A percentile compares a stretch with the other conserved stretches of the same genome.
These are phyloP conservation scores for Antheraea yamamai DNA, from an alignment of 2,888 invertebrate genomes.

Conservation along the genomic window DNA sequence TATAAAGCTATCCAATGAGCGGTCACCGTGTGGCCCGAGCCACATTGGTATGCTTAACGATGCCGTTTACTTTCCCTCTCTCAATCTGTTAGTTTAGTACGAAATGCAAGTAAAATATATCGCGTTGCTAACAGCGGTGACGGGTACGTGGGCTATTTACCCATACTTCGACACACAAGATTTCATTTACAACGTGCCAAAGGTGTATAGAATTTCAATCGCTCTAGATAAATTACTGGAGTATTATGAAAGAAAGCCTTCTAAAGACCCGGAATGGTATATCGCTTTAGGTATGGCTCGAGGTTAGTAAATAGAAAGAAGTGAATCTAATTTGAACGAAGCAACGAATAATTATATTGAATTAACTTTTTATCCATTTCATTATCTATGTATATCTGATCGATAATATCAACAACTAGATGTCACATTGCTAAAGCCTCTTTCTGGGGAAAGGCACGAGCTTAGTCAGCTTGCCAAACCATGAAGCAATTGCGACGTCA, in stretches of 20 bases:
- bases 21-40: slow-evolving; percentile 48
- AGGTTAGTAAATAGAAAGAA: slow-evolving; percentile 47
- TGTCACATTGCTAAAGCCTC: neutral
- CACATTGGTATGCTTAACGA: slow-evolving; percentile 39
- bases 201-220: slow-evolving; percentile 71
- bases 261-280: slow-evolving; percentile 76
- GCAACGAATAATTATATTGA: neutral
- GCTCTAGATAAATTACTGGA: slow-evolving; percentile 69
- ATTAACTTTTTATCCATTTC: neutral
- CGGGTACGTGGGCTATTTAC: slow-evolving; percentile 56
- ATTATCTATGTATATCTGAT: neutral
- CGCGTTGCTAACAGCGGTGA: slow-evolving; percentile 46
- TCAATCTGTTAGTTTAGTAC: slow-evolving; percentile 47
- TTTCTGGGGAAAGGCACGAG: neutral
- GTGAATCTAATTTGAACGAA: neutral
- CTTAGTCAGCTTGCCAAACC: neutral
- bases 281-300: slow-evolving; percentile 68
- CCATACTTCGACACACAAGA: slow-evolving; percentile 78
- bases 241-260: slow-evolving; percentile 72
- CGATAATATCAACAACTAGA: neutral
- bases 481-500: neutral
- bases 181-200: slow-evolving; percentile 77
- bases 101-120: slow-evolving; percentile 63
- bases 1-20: slow-evolving; percentile 56
- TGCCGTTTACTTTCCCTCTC: slow-evolving; percentile 40